Conservation (phyloP, 2,888 invertebrate species). For the Aspidapion aeneum region DNA sequence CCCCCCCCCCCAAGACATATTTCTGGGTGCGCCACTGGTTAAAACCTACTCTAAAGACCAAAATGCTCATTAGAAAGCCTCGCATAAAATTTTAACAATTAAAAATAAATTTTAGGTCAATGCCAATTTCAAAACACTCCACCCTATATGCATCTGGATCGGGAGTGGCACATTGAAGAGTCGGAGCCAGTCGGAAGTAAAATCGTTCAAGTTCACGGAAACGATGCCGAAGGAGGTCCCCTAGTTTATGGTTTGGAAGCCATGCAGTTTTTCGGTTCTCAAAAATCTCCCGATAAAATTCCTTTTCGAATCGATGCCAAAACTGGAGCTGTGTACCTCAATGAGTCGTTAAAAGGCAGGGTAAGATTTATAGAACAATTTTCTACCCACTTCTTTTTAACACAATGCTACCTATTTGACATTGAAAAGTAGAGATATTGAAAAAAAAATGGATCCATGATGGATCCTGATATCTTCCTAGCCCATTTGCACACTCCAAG, state of each 20-base stretch:
- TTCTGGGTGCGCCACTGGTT: no score
- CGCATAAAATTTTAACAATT: no score
- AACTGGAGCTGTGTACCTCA: slow-evolving; percentile 75
- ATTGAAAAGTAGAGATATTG: no score
- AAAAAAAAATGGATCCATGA: no score
- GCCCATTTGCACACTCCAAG: no score
- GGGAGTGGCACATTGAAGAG: slow-evolving; percentile 74
- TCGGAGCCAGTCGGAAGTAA: slow-evolving; percentile 68
- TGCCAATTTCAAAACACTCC: slow-evolving; percentile 34
- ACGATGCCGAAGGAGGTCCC: slow-evolving; percentile 60
- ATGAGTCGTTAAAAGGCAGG: slow-evolving; percentile 71
- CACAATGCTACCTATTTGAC: no score
- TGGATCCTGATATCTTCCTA: no score
- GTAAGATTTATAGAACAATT: no score
- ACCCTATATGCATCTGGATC: slow-evolving; percentile 63
- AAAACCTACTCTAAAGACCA: no score
- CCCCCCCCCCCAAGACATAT: no score
- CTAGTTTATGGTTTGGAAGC: slow-evolving; percentile 70
- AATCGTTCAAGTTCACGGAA: slow-evolving; percentile 67
- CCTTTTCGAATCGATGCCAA: slow-evolving; percentile 74
- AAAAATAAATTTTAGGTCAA: slow-evolving; percentile 2
- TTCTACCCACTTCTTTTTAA: no score
- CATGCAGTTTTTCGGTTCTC: slow-evolving; percentile 29
- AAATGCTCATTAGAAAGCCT: no score
- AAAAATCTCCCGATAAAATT: slow-evolving; percentile 50